A percentile compares a stretch with the other conserved stretches of the same genome.
Evolutionary conservation across 2,113 vertebrate species (phyloP).

Genomic region (Cephalophus harveyi): DNA sequence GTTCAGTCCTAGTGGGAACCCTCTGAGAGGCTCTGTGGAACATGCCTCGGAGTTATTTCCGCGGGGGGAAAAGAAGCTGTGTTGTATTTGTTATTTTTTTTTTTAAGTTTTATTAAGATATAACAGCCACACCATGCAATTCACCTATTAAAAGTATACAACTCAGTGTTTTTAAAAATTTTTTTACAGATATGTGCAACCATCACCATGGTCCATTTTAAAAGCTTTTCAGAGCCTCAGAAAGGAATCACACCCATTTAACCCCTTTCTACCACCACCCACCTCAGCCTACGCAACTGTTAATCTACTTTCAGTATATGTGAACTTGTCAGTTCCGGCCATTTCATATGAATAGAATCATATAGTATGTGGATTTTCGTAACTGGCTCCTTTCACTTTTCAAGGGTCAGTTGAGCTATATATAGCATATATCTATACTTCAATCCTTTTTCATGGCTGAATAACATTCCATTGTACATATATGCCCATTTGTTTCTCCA

Average conservation of each 20-base stretch:
- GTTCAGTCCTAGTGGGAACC: background rate
- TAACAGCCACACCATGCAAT: background rate
- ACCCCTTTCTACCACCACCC: background rate
- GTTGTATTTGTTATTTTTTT: background rate
- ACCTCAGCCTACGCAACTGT: background rate
- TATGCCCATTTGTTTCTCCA: background rate
- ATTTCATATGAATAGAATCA: background rate
- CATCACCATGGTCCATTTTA: background rate
- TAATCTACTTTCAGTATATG: background rate
- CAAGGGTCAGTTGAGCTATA: background rate
- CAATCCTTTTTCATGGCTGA: background rate
- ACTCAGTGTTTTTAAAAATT: background rate
- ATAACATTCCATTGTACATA: background rate
- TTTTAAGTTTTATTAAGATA: background rate
- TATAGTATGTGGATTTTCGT: background rate
- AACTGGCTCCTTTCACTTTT: background rate
- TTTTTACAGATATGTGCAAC: background rate
- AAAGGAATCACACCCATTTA: background rate
- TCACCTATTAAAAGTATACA: background rate
- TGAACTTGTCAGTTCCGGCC: too few relatives aligned
- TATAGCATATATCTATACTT: background rate
- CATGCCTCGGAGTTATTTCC: background rate
- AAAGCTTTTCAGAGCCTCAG: background rate
- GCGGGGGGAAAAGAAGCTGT: background rate
- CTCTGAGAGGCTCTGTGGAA: background rate